phyloP scores from a whole-genome alignment of 2,113 vertebrate genomes.

The Lonchura striata region DNA sequence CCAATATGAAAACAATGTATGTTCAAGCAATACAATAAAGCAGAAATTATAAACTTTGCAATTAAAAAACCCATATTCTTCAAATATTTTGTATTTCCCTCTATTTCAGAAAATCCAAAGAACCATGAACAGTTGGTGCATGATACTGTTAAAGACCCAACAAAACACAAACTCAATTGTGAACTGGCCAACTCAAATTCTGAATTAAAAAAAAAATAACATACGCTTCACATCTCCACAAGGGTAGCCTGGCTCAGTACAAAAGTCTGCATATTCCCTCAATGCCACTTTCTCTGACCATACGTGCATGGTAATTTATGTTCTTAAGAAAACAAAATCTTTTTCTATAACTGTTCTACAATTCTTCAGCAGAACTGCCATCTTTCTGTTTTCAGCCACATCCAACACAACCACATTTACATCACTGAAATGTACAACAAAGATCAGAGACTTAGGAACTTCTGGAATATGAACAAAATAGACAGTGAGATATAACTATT shows the following conservation, averaged over 20 bases:
- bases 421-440: background rate
- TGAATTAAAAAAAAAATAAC: background rate
- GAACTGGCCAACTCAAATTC: background rate
- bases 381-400: background rate
- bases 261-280: background rate
- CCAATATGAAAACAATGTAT: background rate
- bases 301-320: fast-evolving
- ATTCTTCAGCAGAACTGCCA: background rate
- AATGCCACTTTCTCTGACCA: background rate
- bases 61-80: background rate
- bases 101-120: background rate
- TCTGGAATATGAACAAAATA: background rate
- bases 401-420: background rate
- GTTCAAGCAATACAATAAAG: background rate
- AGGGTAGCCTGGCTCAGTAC: background rate
- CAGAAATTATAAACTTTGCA: background rate
- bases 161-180: background rate
- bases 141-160: background rate
- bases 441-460: background rate
- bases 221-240: background rate
- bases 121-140: background rate
- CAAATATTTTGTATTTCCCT: background rate
- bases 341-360: background rate
- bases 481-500: background rate
- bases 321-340: background rate